phyloP scores from a whole-genome alignment of 2,888 invertebrate species.

The Amiota mariae region DNA sequence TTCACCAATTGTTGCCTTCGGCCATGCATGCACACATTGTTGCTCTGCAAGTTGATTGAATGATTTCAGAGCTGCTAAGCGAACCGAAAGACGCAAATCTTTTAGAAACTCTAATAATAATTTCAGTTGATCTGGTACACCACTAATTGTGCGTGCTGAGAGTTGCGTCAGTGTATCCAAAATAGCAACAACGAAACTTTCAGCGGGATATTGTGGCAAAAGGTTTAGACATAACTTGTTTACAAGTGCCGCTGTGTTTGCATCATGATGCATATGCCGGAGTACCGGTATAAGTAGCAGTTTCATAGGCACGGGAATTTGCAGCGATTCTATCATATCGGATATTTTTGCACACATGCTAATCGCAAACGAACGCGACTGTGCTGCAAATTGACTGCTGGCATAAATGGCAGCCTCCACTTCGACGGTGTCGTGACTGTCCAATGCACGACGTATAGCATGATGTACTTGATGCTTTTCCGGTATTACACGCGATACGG shows the following conservation, averaged over 20 bases:
- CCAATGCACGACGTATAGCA: slow-evolving; percentile 90
- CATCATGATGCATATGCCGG: slow-evolving; percentile 93
- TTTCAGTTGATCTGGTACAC: slow-evolving; percentile 88
- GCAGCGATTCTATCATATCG: slow-evolving; percentile 94
- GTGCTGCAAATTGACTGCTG: slow-evolving; percentile 93
- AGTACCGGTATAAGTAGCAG: slow-evolving; percentile 91
- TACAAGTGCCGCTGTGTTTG: slow-evolving; percentile 79
- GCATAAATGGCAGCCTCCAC: slow-evolving; percentile 97
- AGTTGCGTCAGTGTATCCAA: slow-evolving; percentile 90
- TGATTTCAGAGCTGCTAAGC: slow-evolving; percentile 80
- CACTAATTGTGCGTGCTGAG: slow-evolving; percentile 90
- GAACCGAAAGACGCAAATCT: slow-evolving; percentile 82
- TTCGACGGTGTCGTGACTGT: slow-evolving; percentile 96
- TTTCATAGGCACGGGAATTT: slow-evolving; percentile 93
- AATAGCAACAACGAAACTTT: slow-evolving; percentile 86
- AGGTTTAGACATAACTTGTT: slow-evolving; percentile 83
- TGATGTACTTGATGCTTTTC: slow-evolving; percentile 97
- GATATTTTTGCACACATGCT: slow-evolving; percentile 96
- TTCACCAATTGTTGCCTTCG: slow-evolving; percentile 75
- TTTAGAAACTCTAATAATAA: slow-evolving; percentile 81
- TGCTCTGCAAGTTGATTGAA: slow-evolving; percentile 81
- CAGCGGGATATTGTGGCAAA: slow-evolving; percentile 84
- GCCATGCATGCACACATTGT: slow-evolving; percentile 85
- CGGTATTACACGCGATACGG: slow-evolving; percentile 93
- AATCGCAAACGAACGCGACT: slow-evolving; percentile 95